Evolutionary conservation across 2,797 vertebrate genomes (phyloP), one percentile per base, ranked within the genome.

Genomic region (Buphagus erythrorhynchus): DNA sequence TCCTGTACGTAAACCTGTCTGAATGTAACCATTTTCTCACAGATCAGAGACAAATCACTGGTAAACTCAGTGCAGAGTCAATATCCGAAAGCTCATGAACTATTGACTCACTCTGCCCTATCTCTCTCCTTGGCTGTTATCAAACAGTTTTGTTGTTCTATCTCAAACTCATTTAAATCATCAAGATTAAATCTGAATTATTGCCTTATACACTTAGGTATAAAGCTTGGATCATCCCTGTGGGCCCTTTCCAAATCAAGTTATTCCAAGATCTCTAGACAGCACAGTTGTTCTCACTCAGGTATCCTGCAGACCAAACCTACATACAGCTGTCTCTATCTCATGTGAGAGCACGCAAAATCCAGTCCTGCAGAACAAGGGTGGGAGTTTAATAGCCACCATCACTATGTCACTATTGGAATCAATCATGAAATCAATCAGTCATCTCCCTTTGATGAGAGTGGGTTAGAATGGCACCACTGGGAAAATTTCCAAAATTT

Each of bases 381-480:
- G 6, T 49, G 13, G 6, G 6, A 69, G 42, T 73, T 92, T 38
- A 66, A 46, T 36, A 82, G 31, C 9, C 31, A 51, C 12, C 5
- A 33, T 73, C 13, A 18, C 55, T 55, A 12, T 5, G 2, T 31
- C 59, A 25, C 29, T 80, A 1, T 0, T 51, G 11, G 86, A 83
- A 80, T 59, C 40, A 77, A 2, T 42, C 2, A 48, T 15, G 11
- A 55, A 13, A 40, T 40, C 40, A 40, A 40, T 40, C 40, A 40
- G 16, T 40, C 40, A 40, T 40, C 8, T 57, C 18, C 14, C 5
- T 85, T 69, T 61, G 22, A 38, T 52, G 45, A 57, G 18, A 61
- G 16, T 19, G 10, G 25, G 9, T 11, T 67, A 36, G 22, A 68
- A 75, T 1, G 1, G 22, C 18, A 85, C 8, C 2, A 2, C 1